These are phyloP conservation scores for Tapirus indicus DNA, from an alignment of 2,797 vertebrate species.

Conservation along the genomic window DNA sequence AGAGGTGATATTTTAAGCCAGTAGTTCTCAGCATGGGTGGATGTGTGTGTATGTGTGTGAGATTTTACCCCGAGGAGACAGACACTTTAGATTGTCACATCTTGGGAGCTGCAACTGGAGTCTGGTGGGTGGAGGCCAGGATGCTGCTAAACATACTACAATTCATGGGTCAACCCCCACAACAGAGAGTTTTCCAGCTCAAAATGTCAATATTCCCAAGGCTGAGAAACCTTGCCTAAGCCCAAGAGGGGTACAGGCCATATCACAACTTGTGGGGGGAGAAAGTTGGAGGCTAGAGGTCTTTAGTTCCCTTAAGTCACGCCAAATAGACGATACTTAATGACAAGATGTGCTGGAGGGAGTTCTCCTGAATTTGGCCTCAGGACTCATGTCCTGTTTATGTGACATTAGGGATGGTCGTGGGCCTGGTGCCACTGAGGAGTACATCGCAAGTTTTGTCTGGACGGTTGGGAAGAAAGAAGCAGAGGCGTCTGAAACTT, in stretches of 20 bases:
- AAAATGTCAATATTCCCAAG: background rate
- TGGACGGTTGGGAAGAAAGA: background rate
- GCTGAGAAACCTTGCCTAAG: background rate
- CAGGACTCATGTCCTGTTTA: background rate
- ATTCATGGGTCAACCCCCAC: background rate
- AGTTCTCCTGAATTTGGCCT: background rate
- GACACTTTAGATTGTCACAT: background rate
- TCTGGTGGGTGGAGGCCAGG: background rate
- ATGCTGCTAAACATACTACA: background rate
- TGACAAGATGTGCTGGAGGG: background rate
- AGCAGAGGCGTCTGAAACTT: background rate
- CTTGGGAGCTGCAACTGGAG: background rate
- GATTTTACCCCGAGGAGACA: background rate
- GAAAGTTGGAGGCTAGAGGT: background rate
- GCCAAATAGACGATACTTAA: background rate
- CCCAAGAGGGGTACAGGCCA: background rate
- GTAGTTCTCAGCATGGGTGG: background rate
- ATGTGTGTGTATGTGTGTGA: background rate
- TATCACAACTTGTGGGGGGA: background rate
- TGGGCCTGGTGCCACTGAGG: background rate
- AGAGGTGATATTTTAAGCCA: background rate
- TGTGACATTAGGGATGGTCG: background rate
- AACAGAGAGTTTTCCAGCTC: background rate
- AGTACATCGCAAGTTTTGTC: background rate
- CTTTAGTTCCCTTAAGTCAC: background rate